Evolutionary conservation across 2,888 invertebrate genomes (phyloP).

Genomic region (Archaeoteleia sp.): DNA sequence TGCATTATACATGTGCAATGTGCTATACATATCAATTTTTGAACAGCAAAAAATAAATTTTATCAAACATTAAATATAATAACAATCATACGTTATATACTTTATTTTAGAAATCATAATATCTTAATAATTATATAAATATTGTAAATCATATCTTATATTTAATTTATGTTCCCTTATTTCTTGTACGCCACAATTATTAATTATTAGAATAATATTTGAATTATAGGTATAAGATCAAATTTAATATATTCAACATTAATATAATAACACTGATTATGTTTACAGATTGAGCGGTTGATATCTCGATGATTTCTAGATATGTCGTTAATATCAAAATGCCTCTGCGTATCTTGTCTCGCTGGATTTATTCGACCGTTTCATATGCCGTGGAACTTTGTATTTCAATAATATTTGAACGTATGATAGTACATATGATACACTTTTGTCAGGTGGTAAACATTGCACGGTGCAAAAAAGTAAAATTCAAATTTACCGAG

Average conservation of each 20-base stretch:
- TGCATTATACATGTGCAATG: slow-evolving; percentile 45
- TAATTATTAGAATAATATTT: too few relatives aligned
- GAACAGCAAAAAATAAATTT: slow-evolving; percentile 23
- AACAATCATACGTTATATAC: too few relatives aligned
- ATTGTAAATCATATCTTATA: too few relatives aligned
- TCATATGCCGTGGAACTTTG: background rate
- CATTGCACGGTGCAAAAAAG: too few relatives aligned
- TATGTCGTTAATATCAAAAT: background rate
- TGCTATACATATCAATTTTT: slow-evolving; percentile 22
- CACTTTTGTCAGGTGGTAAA: background rate
- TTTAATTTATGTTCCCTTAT: background rate
- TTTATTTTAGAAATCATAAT: too few relatives aligned
- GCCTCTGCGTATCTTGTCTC: background rate
- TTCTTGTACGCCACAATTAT: too few relatives aligned
- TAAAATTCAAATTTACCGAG: background rate
- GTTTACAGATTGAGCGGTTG: background rate
- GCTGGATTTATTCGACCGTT: background rate
- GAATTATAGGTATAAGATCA: too few relatives aligned
- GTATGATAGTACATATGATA: background rate
- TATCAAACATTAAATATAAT: slow-evolving; percentile 39
- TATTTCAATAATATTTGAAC: background rate
- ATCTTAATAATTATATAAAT: too few relatives aligned
- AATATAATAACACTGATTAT: background rate
- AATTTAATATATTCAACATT: background rate
- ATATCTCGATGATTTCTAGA: background rate